Evolutionary conservation across 2,797 vertebrate genomes (phyloP).

Genomic region (Okamejei kenojei): DNA sequence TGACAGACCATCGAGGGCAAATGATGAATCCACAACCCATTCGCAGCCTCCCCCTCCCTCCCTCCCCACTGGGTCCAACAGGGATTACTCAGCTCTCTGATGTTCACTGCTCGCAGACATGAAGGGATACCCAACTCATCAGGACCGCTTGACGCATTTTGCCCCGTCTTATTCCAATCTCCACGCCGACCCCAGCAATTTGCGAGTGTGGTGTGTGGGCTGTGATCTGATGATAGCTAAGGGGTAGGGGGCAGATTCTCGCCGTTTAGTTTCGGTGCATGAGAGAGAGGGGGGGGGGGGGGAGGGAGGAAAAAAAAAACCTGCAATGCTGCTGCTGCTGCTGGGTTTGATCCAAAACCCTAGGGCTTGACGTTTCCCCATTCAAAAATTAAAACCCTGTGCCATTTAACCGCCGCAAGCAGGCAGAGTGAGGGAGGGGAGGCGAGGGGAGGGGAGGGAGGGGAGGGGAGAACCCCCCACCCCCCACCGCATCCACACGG

Average conservation of each 20-base stretch:
- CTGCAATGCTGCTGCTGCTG: conserved; percentile 28
- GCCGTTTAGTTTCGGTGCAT: no score
- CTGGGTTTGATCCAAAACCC: conserved; percentile 33
- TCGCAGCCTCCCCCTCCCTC: no score
- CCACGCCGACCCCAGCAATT: background rate
- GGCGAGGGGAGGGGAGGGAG: no score
- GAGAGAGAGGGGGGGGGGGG: no score
- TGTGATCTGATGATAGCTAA: background rate
- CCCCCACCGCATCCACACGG: no score
- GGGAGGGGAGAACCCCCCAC: no score
- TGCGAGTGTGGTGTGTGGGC: no score
- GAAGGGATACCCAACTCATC: background rate
- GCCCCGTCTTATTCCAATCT: background rate
- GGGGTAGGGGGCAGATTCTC: background rate
- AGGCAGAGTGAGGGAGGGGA: no score
- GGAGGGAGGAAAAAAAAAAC: background rate
- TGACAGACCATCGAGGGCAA: background rate
- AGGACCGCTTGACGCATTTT: background rate
- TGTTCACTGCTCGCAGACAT: conserved; percentile 13
- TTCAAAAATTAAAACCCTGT: background rate
- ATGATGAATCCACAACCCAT: background rate
- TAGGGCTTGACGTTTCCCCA: background rate
- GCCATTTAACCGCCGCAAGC: background rate
- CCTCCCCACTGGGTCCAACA: background rate
- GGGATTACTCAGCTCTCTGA: background rate